Percentiles rank a stretch among this genome's conserved stretches.
Evolutionary conservation across 2,113 vertebrate genomes (phyloP).

Genomic region (Poecilia latipinna): DNA sequence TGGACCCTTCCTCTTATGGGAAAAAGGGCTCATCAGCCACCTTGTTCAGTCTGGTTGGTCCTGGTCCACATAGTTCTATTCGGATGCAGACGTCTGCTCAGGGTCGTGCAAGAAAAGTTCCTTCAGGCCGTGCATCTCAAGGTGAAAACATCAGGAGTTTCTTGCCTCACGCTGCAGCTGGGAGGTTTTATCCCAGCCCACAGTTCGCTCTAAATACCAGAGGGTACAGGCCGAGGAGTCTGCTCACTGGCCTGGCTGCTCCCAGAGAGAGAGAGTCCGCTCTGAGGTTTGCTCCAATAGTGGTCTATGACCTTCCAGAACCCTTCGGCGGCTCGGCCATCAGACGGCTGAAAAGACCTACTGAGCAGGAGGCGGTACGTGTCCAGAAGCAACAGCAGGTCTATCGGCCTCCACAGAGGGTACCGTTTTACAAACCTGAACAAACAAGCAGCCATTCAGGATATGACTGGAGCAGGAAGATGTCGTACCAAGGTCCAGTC

Average conservation of each 20-base stretch:
- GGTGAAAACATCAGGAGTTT: not conserved
- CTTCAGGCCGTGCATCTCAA: not conserved
- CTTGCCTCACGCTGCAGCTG: not conserved
- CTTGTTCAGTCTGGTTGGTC: not conserved
- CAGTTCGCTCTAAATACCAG: not conserved
- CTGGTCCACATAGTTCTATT: fast-evolving
- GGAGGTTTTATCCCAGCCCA: fast-evolving
- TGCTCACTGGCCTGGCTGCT: not conserved
- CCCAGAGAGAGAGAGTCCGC: not conserved
- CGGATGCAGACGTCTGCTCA: slow-evolving; percentile 3
- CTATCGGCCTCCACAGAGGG: too few relatives aligned
- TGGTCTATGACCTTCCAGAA: slow-evolving; percentile 15
- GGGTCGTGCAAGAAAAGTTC: not conserved
- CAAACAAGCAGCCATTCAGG: fast-evolving
- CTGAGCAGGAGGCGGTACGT: not conserved
- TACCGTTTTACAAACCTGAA: not conserved
- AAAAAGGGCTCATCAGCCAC: not conserved
- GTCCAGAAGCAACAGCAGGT: not conserved
- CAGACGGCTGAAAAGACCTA: slow-evolving; percentile 15
- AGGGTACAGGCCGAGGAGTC: not conserved
- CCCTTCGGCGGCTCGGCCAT: slow-evolving; percentile 39
- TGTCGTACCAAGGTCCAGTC: not conserved
- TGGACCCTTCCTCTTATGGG: not conserved
- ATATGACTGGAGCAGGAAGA: slow-evolving; percentile 18
- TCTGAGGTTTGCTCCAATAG: slow-evolving; percentile 10